phyloP scores from a whole-genome alignment of 23 tunicate species.

The Oikopleura dioica region DNA sequence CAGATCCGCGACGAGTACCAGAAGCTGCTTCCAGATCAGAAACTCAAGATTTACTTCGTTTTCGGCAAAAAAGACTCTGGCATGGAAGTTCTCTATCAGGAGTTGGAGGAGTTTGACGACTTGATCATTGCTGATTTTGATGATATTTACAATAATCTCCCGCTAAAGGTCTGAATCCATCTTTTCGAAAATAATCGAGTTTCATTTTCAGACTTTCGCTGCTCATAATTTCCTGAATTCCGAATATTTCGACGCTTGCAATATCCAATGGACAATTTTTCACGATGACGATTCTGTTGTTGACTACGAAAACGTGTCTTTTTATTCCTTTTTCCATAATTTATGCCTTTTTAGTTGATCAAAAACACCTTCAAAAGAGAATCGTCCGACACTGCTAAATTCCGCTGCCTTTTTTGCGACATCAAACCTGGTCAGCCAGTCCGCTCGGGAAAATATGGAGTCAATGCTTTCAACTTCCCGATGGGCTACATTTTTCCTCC shows the following conservation, averaged over 20 bases:
- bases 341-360: not conserved
- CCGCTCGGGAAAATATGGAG: not conserved
- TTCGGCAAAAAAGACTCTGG: no score
- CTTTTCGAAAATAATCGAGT: no score
- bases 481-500: not conserved
- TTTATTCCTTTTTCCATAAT: no score
- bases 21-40: no score
- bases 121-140: not conserved
- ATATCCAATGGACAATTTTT: not conserved
- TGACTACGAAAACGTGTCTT: not conserved
- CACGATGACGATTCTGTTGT: slow-evolving; percentile 8
- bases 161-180: no score
- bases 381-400: not conserved
- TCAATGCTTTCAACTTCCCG: not conserved
- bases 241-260: not conserved
- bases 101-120: no score
- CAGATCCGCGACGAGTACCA: no score
- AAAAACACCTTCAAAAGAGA: not conserved
- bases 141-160: not conserved
- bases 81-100: no score
- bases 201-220: not conserved
- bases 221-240: not conserved
- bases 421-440: not conserved
- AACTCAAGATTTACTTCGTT: no score
- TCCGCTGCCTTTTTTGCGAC: not conserved